A percentile compares a stretch with the other conserved stretches of the same genome.
Conservation (phyloP, 2,888 invertebrate genomes). For the Folsomia manolachei region DNA sequence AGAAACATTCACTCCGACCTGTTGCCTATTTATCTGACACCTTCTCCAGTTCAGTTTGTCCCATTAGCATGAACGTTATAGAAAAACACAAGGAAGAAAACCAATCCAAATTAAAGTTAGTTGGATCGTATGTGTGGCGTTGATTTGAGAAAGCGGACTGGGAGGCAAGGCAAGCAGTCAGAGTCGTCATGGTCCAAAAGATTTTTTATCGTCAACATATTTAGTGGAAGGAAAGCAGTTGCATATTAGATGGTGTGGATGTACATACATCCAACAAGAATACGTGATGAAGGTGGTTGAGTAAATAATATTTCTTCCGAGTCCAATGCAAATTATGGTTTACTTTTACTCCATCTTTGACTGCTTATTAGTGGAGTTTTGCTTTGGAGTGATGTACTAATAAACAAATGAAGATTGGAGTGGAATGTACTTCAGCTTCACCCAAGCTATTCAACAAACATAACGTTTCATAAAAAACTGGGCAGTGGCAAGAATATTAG, state of each 20-base stretch:
- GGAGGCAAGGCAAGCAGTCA: background rate
- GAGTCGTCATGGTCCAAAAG: background rate
- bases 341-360: background rate
- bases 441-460: too few species aligned
- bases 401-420: background rate
- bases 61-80: background rate
- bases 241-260: background rate
- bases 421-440: background rate
- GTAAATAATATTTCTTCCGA: conserved; percentile 8
- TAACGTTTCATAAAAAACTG: background rate
- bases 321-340: conserved; percentile 2
- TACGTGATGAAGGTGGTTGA: conserved; percentile 3
- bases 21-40: conserved; percentile 20
- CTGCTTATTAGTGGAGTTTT: background rate
- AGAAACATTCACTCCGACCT: background rate
- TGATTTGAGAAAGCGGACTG: too few species aligned
- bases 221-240: too few species aligned
- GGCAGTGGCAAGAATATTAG: conserved; percentile 3
- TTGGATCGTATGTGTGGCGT: too few species aligned
- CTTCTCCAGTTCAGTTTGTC: background rate
- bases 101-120: too few species aligned
- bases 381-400: background rate
- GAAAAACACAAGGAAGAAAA: background rate
- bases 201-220: background rate
- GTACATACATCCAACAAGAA: background rate